Evolutionary conservation across 2,888 invertebrate genomes (phyloP).

Genomic region (Caenorhabditis japonica): DNA sequence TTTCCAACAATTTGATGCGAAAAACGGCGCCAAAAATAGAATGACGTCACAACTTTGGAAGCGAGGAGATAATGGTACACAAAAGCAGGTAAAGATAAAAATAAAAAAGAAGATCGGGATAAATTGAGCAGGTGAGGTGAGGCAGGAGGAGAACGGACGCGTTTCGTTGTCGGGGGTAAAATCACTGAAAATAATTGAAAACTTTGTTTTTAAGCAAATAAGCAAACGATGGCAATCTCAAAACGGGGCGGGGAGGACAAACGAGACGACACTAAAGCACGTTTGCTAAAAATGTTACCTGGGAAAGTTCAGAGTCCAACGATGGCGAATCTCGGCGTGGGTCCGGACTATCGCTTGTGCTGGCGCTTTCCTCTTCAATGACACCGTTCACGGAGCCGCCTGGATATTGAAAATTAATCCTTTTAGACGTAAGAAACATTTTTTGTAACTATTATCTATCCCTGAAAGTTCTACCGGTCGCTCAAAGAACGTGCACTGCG

Average conservation of each 20-base stretch:
- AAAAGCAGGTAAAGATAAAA: conserved; percentile 3
- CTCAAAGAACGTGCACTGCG: too few relatives aligned
- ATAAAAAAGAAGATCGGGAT: neutral
- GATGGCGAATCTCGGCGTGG: conserved; percentile 54
- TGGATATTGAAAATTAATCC: too few relatives aligned
- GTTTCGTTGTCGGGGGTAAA: neutral
- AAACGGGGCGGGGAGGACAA: neutral
- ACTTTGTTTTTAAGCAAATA: neutral
- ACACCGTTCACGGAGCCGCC: conserved; percentile 55
- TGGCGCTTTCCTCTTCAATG: conserved; percentile 62
- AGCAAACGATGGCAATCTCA: neutral
- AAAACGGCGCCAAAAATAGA: neutral
- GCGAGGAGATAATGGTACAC: neutral
- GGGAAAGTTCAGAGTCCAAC: conserved; percentile 54
- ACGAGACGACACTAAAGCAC: neutral
- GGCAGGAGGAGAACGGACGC: conserved; percentile 22
- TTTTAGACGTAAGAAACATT: too few relatives aligned
- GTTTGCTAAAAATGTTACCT: conserved; percentile 1
- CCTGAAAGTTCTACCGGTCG: too few relatives aligned
- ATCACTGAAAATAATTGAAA: conserved; percentile 18
- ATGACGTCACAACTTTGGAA: conserved; percentile 6
- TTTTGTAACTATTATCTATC: too few relatives aligned
- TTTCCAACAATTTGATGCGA: neutral
- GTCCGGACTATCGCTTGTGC: conserved; percentile 60
- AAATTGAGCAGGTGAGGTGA: too few relatives aligned